Percentiles rank a stretch among this genome's conserved stretches.
Evolutionary conservation across 2,113 vertebrate species (phyloP).

Genomic region (Colius striatus): DNA sequence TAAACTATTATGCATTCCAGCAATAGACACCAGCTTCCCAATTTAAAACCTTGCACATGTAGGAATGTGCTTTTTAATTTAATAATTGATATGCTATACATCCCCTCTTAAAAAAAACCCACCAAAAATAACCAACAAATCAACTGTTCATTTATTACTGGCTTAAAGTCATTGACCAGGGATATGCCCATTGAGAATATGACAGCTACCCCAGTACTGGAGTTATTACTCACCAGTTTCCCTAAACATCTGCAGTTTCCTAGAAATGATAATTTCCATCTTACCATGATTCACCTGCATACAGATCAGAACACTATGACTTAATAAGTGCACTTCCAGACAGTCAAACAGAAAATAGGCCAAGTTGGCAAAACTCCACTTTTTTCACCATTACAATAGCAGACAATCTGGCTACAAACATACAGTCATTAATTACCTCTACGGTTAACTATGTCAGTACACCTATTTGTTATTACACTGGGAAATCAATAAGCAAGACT

Average conservation of each 20-base stretch:
- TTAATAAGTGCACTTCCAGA: not conserved
- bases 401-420: conserved; percentile 12
- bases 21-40: not conserved
- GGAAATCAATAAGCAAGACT: not conserved
- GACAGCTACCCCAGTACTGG: conserved; percentile 45
- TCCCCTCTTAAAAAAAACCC: not conserved
- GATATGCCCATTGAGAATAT: not conserved
- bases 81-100: not conserved
- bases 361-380: conserved; percentile 25
- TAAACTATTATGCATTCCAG: not conserved
- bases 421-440: not conserved
- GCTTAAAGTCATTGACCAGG: not conserved
- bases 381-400: not conserved
- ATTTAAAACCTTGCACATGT: not conserved
- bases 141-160: not conserved
- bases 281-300: conserved; percentile 32
- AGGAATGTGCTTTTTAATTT: conserved; percentile 13
- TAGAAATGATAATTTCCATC: conserved; percentile 46
- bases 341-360: conserved; percentile 16
- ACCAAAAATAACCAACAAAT: not conserved
- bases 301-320: not conserved
- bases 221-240: conserved; percentile 43
- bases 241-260: conserved; percentile 50
- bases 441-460: not conserved
- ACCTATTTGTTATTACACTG: not conserved